Conservation (phyloP, 2,888 invertebrate species). For the Homarus gammarus region DNA sequence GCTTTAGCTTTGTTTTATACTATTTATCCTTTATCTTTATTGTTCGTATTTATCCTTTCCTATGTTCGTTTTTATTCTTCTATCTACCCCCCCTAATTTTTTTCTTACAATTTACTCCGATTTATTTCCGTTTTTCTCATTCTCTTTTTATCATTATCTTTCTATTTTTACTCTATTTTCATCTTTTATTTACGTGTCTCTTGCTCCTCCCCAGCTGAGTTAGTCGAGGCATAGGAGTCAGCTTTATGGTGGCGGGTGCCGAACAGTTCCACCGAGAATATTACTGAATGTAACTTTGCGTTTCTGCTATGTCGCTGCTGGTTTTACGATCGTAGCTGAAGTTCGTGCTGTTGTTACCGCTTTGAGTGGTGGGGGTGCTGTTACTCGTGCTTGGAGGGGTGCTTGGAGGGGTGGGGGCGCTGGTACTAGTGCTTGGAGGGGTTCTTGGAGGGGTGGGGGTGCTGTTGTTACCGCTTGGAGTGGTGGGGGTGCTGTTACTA, state of each 20-base stretch:
- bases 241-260: background rate
- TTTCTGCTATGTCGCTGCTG: background rate
- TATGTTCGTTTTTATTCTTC: too few species aligned
- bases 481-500: background rate
- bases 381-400: background rate
- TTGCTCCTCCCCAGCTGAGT: background rate
- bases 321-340: background rate
- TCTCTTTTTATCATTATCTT: background rate
- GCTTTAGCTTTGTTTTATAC: too few species aligned
- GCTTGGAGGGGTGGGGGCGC: background rate
- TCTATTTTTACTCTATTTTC: background rate
- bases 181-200: background rate
- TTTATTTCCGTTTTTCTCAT: background rate
- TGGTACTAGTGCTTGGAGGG: background rate
- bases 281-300: background rate
- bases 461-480: background rate
- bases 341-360: too few species aligned
- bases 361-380: too few species aligned
- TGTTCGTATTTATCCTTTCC: too few species aligned
- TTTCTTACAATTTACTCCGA: too few species aligned
- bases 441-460: background rate
- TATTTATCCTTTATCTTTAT: too few species aligned
- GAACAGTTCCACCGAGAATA: background rate
- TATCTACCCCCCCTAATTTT: too few species aligned
- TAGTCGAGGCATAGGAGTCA: background rate